phyloP scores from a whole-genome alignment of 1,140 invertebrate species.

The Nephotettix cincticeps region DNA sequence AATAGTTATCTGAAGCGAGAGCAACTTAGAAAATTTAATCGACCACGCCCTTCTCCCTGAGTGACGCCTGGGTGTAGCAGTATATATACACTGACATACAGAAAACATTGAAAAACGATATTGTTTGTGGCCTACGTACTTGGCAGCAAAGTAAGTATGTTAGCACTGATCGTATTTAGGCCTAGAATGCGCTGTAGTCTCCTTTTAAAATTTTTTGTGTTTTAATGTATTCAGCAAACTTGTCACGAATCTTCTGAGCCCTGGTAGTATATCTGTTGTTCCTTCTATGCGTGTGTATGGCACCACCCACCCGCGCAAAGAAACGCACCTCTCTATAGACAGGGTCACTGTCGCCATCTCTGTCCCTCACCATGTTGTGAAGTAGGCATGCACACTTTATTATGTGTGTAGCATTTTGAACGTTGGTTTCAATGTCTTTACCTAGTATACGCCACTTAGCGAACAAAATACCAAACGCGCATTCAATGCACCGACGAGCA shows the following conservation, averaged over 20 bases:
- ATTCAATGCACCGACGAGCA: conserved; percentile 50
- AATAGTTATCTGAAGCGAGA: no score
- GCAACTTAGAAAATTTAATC: no score
- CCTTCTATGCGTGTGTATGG: not conserved
- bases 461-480: conserved; percentile 51
- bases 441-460: conserved; percentile 27
- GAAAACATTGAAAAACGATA: no score
- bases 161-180: no score
- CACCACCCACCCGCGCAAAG: not conserved
- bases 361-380: conserved; percentile 32
- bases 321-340: conserved; percentile 1
- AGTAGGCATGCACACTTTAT: conserved; percentile 27
- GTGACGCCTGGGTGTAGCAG: no score
- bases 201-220: not conserved
- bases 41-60: no score
- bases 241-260: not conserved
- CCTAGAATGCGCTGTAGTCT: no score
- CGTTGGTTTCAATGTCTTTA: conserved; percentile 29
- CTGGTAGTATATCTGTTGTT: not conserved
- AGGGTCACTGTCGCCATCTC: conserved; percentile 20
- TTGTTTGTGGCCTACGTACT: no score
- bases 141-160: no score
- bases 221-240: not conserved
- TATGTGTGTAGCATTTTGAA: conserved; percentile 18
- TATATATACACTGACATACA: no score